Base-by-base conservation (phyloP, 2,797 vertebrate species). In the Pseudomugil gertrudae region DNA sequence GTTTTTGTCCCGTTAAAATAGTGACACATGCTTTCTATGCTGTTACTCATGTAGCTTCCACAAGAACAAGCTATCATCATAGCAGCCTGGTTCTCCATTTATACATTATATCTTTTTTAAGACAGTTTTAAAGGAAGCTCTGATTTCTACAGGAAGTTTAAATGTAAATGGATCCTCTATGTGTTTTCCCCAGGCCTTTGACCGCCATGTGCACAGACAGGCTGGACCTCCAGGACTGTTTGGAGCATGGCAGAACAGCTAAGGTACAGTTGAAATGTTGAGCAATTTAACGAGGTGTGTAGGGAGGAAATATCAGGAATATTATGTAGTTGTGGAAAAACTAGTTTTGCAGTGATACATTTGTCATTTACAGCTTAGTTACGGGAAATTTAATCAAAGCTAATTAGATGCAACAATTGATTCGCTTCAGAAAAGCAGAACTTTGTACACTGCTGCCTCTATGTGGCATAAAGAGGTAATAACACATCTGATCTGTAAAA, bases 171-270 rank as follows among this genome's bases (percentile, higher is more conserved):
- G 55, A 38, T 83, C 48, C 72, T 72, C 23, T 47, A 72, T 5
- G 48, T 55, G 68, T 61, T 84, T 53, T 58, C 72, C 27, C 58
- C 84, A 99, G 98, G 93, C 97, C 97, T 0, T 87, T 98, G 83
- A 90, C 91, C 0, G 96, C 97, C 68, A 98, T 95, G 76, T 92
- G 86, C 90, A 93, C 90, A 3, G 97, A 99, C 87, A 96, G 92
- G 88, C 89, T 99, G 94, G 96, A 97, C 86, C 95, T 99, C 68
- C 98, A 98, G 89, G 96, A 95, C 81, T 98, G 98, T 85, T 91
- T 99, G 91, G 98, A 99, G 76, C 98, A 99, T 1, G 98, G 98
- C 88, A 92, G 98, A 81, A 97, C 95, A 89, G 97, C 97, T 45
- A 99, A 98, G 96, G 97, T 99, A 84, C 90, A 32, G 6, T 19